Percentiles rank a stretch among this genome's conserved stretches.
Conservation (phyloP, 2,888 invertebrate species). For the Dolichomitus sp. region DNA sequence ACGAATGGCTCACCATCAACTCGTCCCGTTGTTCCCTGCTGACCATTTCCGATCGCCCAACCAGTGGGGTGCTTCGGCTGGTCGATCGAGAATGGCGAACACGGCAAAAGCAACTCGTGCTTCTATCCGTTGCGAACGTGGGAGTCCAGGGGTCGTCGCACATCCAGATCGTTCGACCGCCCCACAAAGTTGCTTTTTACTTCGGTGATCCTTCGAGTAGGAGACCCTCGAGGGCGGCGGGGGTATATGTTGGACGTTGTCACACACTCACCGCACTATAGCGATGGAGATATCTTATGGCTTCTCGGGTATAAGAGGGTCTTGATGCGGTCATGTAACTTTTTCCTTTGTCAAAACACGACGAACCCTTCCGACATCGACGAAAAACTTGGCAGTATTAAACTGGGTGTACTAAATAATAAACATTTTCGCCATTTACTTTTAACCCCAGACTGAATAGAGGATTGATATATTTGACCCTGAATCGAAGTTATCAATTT, state of each 20-base stretch:
- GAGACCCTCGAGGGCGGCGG: not conserved
- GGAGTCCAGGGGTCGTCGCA: conserved; percentile 7
- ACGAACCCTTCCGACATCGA: not conserved
- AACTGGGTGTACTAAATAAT: not conserved
- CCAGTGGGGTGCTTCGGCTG: conserved; percentile 31
- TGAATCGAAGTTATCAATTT: not conserved
- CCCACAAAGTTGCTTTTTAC: conserved; percentile 57
- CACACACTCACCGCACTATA: conserved; percentile 3
- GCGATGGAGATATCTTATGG: not conserved
- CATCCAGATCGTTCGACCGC: conserved; percentile 35
- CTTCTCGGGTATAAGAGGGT: conserved; percentile 1
- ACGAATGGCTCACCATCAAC: conserved; percentile 29
- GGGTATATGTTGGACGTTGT: conserved; percentile 13
- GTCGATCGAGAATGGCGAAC: conserved; percentile 51
- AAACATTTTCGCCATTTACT: not conserved
- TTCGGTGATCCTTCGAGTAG: conserved; percentile 30
- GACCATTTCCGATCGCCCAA: conserved; percentile 67
- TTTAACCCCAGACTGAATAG: not conserved
- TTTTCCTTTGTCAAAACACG: conserved; percentile 11
- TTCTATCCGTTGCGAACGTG: not conserved
- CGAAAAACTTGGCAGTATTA: not conserved
- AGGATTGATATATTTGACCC: not conserved
- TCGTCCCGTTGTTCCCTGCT: conserved; percentile 60
- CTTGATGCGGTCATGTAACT: conserved; percentile 15
- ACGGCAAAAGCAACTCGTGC: conserved; percentile 17